Base-by-base conservation (phyloP, 1,140 invertebrate genomes). In the Bombus pyrosoma region DNA sequence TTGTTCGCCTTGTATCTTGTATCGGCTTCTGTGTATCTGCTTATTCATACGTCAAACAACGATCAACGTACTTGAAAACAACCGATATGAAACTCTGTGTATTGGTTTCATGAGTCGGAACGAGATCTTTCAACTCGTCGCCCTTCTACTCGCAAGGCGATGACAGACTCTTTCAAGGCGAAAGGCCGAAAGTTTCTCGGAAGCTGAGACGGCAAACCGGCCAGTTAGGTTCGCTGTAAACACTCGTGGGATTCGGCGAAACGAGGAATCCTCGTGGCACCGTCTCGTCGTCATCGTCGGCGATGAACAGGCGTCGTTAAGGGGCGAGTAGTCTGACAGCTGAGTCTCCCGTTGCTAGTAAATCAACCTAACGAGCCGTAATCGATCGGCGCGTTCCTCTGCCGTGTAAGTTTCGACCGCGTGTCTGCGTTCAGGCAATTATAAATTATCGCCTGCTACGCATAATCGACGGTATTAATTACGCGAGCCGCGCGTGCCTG, bases 381-480 rank as follows among this genome's bases (percentile, higher is more conserved):
- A 83, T 83, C 81, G 81, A 83, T 83, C 81, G 80, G 57, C 53
- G 80, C 47, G 47, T 74, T 73, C 53, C 80, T 74, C 32, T 25
- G 39, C n/a, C 39, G 59, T 75, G 81, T 41, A 43, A 62, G 22
- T 37, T 47, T 62, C 39, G 57, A 53, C 47, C 47, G 47, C 47
- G 47, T 37, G 71, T 74, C 57, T 43, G 22, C 13, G 22, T 28
- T 59, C 25, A 75, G 34, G 47, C 72, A 53, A 83, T 83, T 83
- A 83, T 64, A 83, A 83, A 83, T 83, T 75, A 75, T 83, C 81
- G 81, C 72, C 71, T 66, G 34, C 57, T 25, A 75, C 28, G 81
- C 81, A 66, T 83, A 76, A 83, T 83, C 72, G 81, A 53, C 81
- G 59, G 81, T 83, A 76, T 83, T 83, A 83, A 83, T 83, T 83